Evolutionary conservation across 2,113 vertebrate species (phyloP).

Genomic region (Rutilus rutilus): DNA sequence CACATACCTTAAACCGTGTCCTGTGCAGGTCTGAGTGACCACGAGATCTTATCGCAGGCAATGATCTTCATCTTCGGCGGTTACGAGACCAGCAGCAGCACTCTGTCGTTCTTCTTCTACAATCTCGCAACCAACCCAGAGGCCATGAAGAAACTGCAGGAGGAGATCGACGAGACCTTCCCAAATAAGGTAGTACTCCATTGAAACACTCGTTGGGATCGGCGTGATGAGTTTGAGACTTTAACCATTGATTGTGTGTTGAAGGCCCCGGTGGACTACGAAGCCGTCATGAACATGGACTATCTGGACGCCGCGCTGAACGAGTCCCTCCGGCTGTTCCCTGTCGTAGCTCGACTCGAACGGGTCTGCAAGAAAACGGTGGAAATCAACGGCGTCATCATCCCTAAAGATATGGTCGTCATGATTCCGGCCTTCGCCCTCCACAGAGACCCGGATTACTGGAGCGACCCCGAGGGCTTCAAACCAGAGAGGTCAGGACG

Average conservation of each 20-base stretch:
- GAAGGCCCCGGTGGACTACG: slow-evolving; percentile 73
- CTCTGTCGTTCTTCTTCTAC: slow-evolving; percentile 72
- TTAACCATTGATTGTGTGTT: neutral
- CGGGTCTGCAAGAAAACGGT: slow-evolving; percentile 79
- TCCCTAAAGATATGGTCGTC: slow-evolving; percentile 65
- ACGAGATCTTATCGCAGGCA: slow-evolving; percentile 79
- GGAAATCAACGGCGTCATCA: slow-evolving; percentile 72
- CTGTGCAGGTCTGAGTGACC: slow-evolving; percentile 75
- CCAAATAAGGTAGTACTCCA: slow-evolving; percentile 71
- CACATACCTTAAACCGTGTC: neutral
- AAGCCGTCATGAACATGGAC: slow-evolving; percentile 76
- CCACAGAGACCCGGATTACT: slow-evolving; percentile 68
- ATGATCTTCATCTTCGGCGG: slow-evolving; percentile 81
- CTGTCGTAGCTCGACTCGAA: slow-evolving; percentile 62
- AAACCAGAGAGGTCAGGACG: slow-evolving; percentile 53
- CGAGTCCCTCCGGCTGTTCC: slow-evolving; percentile 77
- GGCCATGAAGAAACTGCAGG: slow-evolving; percentile 72
- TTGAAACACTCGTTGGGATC: neutral
- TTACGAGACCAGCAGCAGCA: slow-evolving; percentile 80
- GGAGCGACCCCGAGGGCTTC: slow-evolving; percentile 55
- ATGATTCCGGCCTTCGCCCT: slow-evolving; percentile 64
- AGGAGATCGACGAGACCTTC: slow-evolving; percentile 77
- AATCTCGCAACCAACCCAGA: slow-evolving; percentile 77
- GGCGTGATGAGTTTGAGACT: neutral
- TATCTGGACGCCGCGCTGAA: slow-evolving; percentile 85